These are phyloP conservation scores for Spea multiplicata DNA, from an alignment of 2,113 vertebrate genomes.

Conservation along the genomic window DNA sequence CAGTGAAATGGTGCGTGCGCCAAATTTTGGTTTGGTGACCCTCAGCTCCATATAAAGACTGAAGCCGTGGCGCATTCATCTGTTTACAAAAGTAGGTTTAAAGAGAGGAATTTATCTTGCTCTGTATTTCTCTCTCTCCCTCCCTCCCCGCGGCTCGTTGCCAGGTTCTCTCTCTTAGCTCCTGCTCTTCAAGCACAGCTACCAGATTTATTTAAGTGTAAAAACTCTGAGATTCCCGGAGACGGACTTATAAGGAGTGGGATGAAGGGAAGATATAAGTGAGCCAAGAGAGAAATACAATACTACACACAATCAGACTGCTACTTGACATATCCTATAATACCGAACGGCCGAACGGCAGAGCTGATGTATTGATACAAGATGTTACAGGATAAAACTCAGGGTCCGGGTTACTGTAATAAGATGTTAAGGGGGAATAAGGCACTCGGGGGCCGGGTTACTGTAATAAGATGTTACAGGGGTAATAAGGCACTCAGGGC, in stretches of 20 bases:
- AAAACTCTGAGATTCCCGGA: conserved; percentile 41
- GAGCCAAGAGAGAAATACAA: conserved; percentile 6
- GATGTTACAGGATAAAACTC: neutral
- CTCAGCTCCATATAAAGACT: conserved; percentile 39
- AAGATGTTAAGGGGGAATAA: conserved; percentile 6
- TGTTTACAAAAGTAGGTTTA: conserved; percentile 40
- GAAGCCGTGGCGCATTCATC: conserved; percentile 31
- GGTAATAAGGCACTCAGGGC: conserved; percentile 25
- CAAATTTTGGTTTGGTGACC: conserved; percentile 5
- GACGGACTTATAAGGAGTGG: conserved; percentile 43
- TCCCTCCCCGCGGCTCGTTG: conserved; percentile 23
- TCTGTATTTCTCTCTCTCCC: conserved; percentile 18
- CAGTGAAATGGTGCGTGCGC: neutral
- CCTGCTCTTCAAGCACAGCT: conserved; percentile 37
- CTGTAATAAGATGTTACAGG: conserved; percentile 17
- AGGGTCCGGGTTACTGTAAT: conserved; percentile 17
- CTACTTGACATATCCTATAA: neutral
- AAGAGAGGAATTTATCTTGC: conserved; percentile 45
- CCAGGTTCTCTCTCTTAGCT: conserved; percentile 22
- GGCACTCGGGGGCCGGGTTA: neutral
- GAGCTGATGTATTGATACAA: neutral
- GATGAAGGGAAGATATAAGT: conserved; percentile 2
- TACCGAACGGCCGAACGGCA: neutral
- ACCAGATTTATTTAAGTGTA: conserved; percentile 46
- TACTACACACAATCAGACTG: neutral